A percentile compares a stretch with the other conserved stretches of the same genome.
Conservation (phyloP, 2,888 invertebrate genomes). For the Hydropsyche betteni region DNA sequence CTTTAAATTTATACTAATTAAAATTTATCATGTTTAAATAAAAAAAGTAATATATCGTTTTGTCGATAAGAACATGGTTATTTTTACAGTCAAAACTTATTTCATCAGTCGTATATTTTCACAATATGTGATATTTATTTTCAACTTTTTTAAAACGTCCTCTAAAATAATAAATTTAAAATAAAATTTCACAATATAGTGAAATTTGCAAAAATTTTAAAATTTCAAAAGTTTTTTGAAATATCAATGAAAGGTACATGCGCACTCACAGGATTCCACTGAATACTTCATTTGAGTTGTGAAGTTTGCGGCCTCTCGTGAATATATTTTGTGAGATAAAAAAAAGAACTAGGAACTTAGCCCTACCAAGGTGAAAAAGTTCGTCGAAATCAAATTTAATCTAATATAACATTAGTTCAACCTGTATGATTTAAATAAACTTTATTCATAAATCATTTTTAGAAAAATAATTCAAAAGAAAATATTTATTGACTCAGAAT, state of each 20-base stretch:
- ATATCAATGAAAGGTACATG: background rate
- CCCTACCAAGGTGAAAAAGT: background rate
- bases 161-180: too few relatives aligned
- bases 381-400: constrained; percentile 22
- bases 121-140: too few relatives aligned
- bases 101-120: too few relatives aligned
- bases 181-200: too few relatives aligned
- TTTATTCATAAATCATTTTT: constrained; percentile 1
- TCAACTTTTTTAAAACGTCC: too few relatives aligned
- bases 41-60: too few relatives aligned
- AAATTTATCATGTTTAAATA: too few relatives aligned
- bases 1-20: too few relatives aligned
- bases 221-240: background rate
- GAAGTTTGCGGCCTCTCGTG: constrained; percentile 1
- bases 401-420: background rate
- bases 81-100: too few relatives aligned
- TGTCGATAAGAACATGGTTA: too few relatives aligned
- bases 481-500: too few relatives aligned
- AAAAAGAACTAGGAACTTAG: background rate
- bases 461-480: too few relatives aligned
- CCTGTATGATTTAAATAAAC: constrained; percentile 5
- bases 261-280: background rate
- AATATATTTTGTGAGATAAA: background rate
- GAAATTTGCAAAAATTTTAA: background rate
- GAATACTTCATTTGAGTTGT: constrained; percentile 24